Percentiles rank a stretch among this genome's conserved stretches.
These are phyloP conservation scores for Rhagophthalmus giganteus DNA, from an alignment of 2,888 invertebrate genomes.

Conservation along the genomic window DNA sequence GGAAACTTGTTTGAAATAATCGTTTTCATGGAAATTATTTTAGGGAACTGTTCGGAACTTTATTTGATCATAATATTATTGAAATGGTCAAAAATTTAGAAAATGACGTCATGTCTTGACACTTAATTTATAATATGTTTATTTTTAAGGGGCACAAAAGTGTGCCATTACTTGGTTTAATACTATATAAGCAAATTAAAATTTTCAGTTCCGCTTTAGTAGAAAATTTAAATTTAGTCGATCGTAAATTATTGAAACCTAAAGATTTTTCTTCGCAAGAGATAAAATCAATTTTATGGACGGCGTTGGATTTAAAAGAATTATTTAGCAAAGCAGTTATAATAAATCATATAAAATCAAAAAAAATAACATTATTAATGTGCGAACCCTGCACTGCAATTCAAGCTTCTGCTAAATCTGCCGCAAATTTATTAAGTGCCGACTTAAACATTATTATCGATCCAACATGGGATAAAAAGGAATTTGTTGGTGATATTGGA, in stretches of 20 bases:
- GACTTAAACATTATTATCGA: slow-evolving; percentile 20
- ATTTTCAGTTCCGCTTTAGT: not conserved
- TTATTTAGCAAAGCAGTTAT: slow-evolving; percentile 3
- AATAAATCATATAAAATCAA: slow-evolving; percentile 8
- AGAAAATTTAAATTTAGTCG: slow-evolving; percentile 15
- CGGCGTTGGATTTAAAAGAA: slow-evolving; percentile 26
- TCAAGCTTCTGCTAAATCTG: slow-evolving; percentile 19
- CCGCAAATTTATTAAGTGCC: slow-evolving; percentile 15
- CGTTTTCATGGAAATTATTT: no score
- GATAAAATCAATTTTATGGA: slow-evolving; percentile 32
- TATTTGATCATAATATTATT: no score
- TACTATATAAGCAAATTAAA: no score
- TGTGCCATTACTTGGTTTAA: not conserved
- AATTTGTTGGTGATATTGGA: slow-evolving; percentile 16
- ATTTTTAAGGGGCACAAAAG: not conserved
- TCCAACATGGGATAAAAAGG: slow-evolving; percentile 19
- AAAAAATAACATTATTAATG: slow-evolving; percentile 19
- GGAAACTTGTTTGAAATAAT: no score
- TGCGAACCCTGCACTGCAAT: slow-evolving; percentile 12
- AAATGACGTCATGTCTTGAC: no score
- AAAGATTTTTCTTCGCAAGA: slow-evolving; percentile 16
- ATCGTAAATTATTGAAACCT: slow-evolving; percentile 20
- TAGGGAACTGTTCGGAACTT: no score
- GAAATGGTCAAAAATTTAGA: no score
- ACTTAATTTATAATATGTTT: no score